These are phyloP conservation scores for Nothobranchius furzeri DNA, from an alignment of 2,113 vertebrate genomes.

Conservation along the genomic window DNA sequence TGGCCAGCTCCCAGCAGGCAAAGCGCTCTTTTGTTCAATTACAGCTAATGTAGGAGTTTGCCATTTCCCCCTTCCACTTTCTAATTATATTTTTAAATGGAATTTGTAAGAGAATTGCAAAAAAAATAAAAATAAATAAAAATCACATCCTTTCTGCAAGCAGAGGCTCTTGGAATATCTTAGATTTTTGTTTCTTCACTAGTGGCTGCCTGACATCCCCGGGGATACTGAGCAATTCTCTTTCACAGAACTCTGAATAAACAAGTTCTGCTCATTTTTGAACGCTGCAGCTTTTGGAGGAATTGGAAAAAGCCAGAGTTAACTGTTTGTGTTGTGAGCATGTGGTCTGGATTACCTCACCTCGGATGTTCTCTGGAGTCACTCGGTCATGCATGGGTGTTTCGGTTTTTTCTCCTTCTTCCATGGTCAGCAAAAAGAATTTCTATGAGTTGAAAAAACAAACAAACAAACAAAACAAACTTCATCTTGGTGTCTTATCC, in stretches of 20 bases:
- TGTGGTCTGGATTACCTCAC: conserved; percentile 93
- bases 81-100: conserved; percentile 99
- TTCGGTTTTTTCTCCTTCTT: conserved; percentile 69
- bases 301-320: conserved; percentile 84
- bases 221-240: conserved; percentile 88
- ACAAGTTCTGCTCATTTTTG: conserved; percentile 82
- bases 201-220: conserved; percentile 86
- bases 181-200: conserved; percentile 72
- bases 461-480: neutral
- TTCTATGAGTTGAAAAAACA: conserved; percentile 35
- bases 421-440: conserved; percentile 45
- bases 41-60: conserved; percentile 99
- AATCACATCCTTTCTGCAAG: conserved; percentile 75
- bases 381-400: conserved; percentile 72
- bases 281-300: conserved; percentile 89
- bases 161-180: conserved; percentile 84
- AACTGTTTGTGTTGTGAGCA: conserved; percentile 92
- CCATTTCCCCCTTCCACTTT: conserved; percentile 83
- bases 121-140: conserved; percentile 79
- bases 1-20: conserved; percentile 93
- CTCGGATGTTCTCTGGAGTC: conserved; percentile 79
- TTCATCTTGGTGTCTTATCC: conserved; percentile 43
- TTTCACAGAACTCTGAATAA: conserved; percentile 92
- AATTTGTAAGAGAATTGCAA: conserved; percentile 91
- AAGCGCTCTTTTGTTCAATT: conserved; percentile 99